These are phyloP conservation scores for Acarapis woodi DNA, from an alignment of 1,140 invertebrate species.

Conservation along the genomic window DNA sequence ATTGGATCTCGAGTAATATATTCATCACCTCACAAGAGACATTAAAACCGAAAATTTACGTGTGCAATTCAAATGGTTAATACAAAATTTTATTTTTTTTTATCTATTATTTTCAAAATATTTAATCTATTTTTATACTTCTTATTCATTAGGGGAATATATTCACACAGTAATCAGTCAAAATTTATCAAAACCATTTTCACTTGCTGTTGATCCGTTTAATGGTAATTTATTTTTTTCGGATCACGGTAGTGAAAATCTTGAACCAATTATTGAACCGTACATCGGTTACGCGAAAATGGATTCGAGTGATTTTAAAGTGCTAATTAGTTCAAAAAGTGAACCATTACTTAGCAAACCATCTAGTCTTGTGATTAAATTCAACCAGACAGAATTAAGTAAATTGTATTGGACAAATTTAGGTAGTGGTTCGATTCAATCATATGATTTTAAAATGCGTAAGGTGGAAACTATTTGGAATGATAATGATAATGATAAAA, in stretches of 20 bases:
- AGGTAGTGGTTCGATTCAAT: conserved; percentile 24
- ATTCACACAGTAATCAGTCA: conserved; percentile 22
- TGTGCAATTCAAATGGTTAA: conserved; percentile 36
- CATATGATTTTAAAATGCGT: conserved; percentile 25
- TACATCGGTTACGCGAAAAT: conserved; percentile 30
- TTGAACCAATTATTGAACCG: conserved; percentile 16
- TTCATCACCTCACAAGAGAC: conserved; percentile 27
- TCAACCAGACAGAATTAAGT: conserved; percentile 18
- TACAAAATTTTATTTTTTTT: too few species aligned
- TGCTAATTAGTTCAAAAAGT: conserved; percentile 18
- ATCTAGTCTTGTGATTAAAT: conserved; percentile 27
- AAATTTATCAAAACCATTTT: conserved; percentile 18
- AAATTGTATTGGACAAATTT: conserved; percentile 33
- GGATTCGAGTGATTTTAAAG: conserved; percentile 26
- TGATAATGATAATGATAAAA: conserved; percentile 13
- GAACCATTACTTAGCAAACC: conserved; percentile 15
- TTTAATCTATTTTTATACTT: too few species aligned
- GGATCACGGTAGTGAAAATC: conserved; percentile 19
- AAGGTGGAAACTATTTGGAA: conserved; percentile 18
- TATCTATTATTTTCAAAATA: too few species aligned
- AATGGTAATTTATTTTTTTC: conserved; percentile 21
- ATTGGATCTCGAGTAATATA: conserved; percentile 44
- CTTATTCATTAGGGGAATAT: too few species aligned
- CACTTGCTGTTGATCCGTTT: conserved; percentile 32
- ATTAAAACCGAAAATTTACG: conserved; percentile 24